Percentiles rank a stretch among this genome's conserved stretches.
Conservation (phyloP, 2,113 vertebrate genomes). For the Puma concolor region DNA sequence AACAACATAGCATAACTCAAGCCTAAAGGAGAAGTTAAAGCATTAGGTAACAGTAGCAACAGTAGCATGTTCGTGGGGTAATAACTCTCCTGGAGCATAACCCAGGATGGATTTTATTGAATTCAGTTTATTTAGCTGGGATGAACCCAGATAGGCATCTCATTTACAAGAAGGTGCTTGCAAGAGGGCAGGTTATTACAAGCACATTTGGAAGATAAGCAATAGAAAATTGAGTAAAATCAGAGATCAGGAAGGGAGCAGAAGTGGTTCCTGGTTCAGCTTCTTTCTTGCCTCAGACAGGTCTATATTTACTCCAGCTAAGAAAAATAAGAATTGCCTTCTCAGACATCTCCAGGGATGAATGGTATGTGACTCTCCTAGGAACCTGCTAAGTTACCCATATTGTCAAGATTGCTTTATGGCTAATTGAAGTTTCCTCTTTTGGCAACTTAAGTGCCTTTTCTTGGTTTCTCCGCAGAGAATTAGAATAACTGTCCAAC, state of each 20-base stretch:
- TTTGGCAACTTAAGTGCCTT: not conserved
- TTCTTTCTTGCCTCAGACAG: slow-evolving; percentile 48
- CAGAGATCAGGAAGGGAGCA: slow-evolving; percentile 56
- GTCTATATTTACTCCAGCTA: slow-evolving; percentile 15
- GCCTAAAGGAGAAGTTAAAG: slow-evolving; percentile 85
- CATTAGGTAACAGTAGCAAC: slow-evolving; percentile 88
- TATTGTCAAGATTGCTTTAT: not conserved
- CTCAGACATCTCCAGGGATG: not conserved
- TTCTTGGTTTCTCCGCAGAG: slow-evolving; percentile 3
- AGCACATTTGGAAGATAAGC: slow-evolving; percentile 87
- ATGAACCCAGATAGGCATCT: slow-evolving; percentile 89
- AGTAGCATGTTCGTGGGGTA: slow-evolving; percentile 87
- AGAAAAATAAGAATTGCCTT: slow-evolving; percentile 27
- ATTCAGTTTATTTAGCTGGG: slow-evolving; percentile 89
- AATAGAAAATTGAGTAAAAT: slow-evolving; percentile 81
- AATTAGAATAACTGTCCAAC: not conserved
- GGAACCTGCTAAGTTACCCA: not conserved
- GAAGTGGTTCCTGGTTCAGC: slow-evolving; percentile 55
- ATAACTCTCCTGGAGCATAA: slow-evolving; percentile 89
- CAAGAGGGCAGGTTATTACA: slow-evolving; percentile 87
- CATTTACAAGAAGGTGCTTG: slow-evolving; percentile 90
- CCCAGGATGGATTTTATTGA: slow-evolving; percentile 89
- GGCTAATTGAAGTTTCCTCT: not conserved
- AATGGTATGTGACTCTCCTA: not conserved
- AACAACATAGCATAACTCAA: slow-evolving; percentile 86